Evolutionary conservation across 2,888 invertebrate species (phyloP).

Genomic region (Phoronis australis): DNA sequence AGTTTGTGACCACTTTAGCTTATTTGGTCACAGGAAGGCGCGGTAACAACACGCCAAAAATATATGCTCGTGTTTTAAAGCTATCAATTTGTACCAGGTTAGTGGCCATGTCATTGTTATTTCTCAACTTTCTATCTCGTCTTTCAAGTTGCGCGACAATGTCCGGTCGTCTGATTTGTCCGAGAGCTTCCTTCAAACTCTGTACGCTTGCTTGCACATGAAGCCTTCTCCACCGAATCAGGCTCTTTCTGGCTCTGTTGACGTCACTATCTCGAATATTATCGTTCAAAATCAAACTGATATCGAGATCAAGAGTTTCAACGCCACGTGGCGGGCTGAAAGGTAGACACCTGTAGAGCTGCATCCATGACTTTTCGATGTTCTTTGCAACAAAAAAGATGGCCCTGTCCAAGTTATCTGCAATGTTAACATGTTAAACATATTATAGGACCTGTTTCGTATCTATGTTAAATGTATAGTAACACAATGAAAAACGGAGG

Average conservation of each 20-base stretch:
- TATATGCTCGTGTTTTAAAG: too few species aligned
- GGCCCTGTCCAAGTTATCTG: not conserved
- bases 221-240: not conserved
- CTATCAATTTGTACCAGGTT: too few species aligned
- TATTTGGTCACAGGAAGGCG: too few species aligned
- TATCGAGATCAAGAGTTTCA: not conserved
- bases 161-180: not conserved
- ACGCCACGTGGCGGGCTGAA: not conserved
- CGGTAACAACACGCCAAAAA: too few species aligned
- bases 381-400: not conserved
- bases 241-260: not conserved
- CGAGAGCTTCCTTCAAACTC: not conserved
- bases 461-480: too few species aligned
- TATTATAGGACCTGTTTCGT: too few species aligned
- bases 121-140: too few species aligned
- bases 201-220: not conserved
- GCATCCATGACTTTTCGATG: not conserved
- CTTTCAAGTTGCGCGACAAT: not conserved
- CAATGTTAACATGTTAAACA: too few species aligned
- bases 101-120: too few species aligned
- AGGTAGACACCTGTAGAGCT: not conserved
- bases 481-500: too few species aligned
- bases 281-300: not conserved
- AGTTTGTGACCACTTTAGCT: too few species aligned
- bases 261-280: not conserved